Percentiles rank a stretch among this genome's conserved stretches.
Evolutionary conservation across 2,797 vertebrate genomes (phyloP).

Genomic region (Cichlasoma orientale): DNA sequence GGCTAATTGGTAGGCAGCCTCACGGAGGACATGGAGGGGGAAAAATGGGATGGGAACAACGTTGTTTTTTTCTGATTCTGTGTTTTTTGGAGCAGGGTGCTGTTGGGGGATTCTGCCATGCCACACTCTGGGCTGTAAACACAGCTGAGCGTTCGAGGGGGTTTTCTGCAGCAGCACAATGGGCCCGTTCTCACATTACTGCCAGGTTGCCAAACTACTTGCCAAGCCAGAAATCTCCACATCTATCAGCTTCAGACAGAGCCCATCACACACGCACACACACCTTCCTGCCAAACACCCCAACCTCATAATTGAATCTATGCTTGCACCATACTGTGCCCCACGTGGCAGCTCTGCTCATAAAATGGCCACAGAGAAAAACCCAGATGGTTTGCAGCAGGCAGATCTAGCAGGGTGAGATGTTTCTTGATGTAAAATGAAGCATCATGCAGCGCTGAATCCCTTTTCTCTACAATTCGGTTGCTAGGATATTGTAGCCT

Average conservation of each 20-base stretch:
- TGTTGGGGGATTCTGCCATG: slow-evolving; percentile 38
- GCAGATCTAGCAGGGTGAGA: slow-evolving; percentile 30
- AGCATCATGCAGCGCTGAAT: slow-evolving; percentile 14
- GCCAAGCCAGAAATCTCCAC: slow-evolving; percentile 53
- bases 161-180: slow-evolving; percentile 54
- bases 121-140: slow-evolving; percentile 54
- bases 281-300: slow-evolving; percentile 48
- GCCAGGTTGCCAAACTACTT: slow-evolving; percentile 51
- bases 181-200: slow-evolving; percentile 50
- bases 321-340: slow-evolving; percentile 53
- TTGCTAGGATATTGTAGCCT: slow-evolving; percentile 7
- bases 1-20: slow-evolving; percentile 66
- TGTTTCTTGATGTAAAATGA: slow-evolving; percentile 50
- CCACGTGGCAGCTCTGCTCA: slow-evolving; percentile 51
- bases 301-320: slow-evolving; percentile 72
- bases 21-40: slow-evolving; percentile 27
- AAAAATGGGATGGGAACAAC: slow-evolving; percentile 27
- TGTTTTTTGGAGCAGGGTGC: slow-evolving; percentile 29
- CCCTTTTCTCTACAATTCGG: slow-evolving; percentile 3
- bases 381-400: slow-evolving; percentile 62
- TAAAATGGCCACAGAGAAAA: slow-evolving; percentile 55
- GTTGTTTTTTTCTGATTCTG: slow-evolving; percentile 47
- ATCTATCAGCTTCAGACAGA: slow-evolving; percentile 61
- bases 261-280: slow-evolving; percentile 35
- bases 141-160: slow-evolving; percentile 46